These are phyloP conservation scores for Eupithecia subfuscata DNA, from an alignment of 2,888 invertebrate genomes.

Conservation along the genomic window DNA sequence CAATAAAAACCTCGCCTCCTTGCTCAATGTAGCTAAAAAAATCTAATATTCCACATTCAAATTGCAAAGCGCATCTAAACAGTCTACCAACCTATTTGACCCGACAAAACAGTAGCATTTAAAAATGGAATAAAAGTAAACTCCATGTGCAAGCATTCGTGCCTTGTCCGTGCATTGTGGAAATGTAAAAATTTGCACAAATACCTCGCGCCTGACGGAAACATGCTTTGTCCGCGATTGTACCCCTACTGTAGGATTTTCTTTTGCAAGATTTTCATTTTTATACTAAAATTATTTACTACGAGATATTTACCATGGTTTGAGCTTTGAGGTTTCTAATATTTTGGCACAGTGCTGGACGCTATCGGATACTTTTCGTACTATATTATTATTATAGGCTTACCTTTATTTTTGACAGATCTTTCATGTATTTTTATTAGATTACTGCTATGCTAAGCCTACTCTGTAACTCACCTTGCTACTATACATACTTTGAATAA, in stretches of 20 bases:
- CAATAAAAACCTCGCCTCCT: neutral
- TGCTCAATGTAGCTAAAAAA: neutral
- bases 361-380: no score
- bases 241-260: constrained; percentile 32
- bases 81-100: constrained; percentile 25
- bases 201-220: constrained; percentile 58
- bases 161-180: constrained; percentile 56
- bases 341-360: no score
- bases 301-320: no score
- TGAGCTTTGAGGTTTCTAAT: no score
- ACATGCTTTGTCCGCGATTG: constrained; percentile 47
- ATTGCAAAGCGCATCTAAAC: constrained; percentile 30
- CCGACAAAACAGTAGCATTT: constrained; percentile 42
- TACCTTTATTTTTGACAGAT: no score
- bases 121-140: constrained; percentile 49
- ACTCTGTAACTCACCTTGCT: no score
- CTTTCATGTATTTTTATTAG: no score
- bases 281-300: no score
- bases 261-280: neutral
- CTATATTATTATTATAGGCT: no score
- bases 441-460: no score
- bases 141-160: constrained; percentile 60
- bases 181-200: constrained; percentile 71
- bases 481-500: no score
- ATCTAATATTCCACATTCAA: constrained; percentile 15